A percentile compares a stretch with the other conserved stretches of the same genome.
Evolutionary conservation across 1,140 invertebrate genomes (phyloP).

Genomic region (Achatina immaculata): DNA sequence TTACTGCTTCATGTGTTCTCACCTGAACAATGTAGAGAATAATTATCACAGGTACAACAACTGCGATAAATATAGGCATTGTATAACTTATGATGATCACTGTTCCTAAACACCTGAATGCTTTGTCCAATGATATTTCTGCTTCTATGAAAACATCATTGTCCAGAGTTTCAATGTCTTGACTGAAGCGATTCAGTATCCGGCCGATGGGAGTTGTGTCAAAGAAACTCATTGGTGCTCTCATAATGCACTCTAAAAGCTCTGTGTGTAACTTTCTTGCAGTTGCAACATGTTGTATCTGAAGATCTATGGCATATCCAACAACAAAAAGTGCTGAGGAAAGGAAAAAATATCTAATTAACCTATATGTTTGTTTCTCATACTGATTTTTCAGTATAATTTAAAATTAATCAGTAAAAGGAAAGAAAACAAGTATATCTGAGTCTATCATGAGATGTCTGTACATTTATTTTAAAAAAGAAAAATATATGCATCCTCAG

Average conservation of each 20-base stretch:
- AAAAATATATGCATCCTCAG: no score
- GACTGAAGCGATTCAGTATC: conserved; percentile 76
- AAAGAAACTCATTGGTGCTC: conserved; percentile 75
- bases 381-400: no score
- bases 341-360: no score
- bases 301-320: conserved; percentile 53
- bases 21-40: conserved; percentile 89
- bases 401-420: no score
- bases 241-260: conserved; percentile 77
- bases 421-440: no score
- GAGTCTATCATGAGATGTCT: no score
- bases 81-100: conserved; percentile 84
- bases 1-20: no score
- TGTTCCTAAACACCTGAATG: conserved; percentile 37
- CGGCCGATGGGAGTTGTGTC: conserved; percentile 78
- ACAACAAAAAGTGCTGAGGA: conserved; percentile 37
- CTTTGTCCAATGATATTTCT: conserved; percentile 48
- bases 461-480: no score
- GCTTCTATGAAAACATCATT: conserved; percentile 55
- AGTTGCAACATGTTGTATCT: conserved; percentile 73
- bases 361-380: no score
- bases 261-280: conserved; percentile 81
- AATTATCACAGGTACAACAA: conserved; percentile 87
- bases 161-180: conserved; percentile 72
- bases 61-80: conserved; percentile 86